Percentiles rank a stretch among this genome's conserved stretches.
Evolutionary conservation across 2,797 vertebrate species (phyloP).

Genomic region (Tapirus indicus): DNA sequence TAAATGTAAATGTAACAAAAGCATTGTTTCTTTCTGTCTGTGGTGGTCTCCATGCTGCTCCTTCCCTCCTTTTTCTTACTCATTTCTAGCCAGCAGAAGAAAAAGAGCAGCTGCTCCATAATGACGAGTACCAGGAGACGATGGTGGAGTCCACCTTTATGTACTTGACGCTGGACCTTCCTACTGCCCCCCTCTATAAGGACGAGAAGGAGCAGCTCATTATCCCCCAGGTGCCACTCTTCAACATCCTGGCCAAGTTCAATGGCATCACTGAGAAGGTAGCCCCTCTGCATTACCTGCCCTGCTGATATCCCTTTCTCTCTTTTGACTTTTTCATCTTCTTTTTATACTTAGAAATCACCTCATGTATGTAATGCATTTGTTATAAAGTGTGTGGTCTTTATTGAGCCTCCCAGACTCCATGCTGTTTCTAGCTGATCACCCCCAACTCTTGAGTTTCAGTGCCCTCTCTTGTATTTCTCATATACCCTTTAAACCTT

Average conservation of each 20-base stretch:
- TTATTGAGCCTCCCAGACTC: neutral
- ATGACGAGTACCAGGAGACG: slow-evolving; percentile 96
- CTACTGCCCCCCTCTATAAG: slow-evolving; percentile 98
- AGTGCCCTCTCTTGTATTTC: neutral
- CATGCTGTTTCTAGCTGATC: neutral
- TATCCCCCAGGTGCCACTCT: slow-evolving; percentile 98
- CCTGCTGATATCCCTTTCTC: too few relatives aligned
- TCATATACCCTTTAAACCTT: neutral
- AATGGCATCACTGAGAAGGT: slow-evolving; percentile 97
- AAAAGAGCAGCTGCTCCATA: slow-evolving; percentile 95
- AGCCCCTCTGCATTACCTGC: neutral
- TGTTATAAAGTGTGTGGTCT: neutral
- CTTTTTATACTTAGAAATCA: neutral
- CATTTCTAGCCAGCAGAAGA: slow-evolving; percentile 92
- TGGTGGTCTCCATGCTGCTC: neutral
- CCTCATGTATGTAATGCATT: neutral
- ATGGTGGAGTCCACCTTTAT: slow-evolving; percentile 97
- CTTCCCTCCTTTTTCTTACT: neutral
- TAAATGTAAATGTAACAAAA: neutral
- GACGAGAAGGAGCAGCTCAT: slow-evolving; percentile 99
- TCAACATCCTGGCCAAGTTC: slow-evolving; percentile 98
- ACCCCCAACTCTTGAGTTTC: neutral
- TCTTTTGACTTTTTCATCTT: neutral
- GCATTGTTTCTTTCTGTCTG: neutral
- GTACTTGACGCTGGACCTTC: slow-evolving; percentile 97